Evolutionary conservation across 2,113 vertebrate genomes (phyloP), one percentile per base, ranked within the genome.

Genomic region (Oostethus manadensis): DNA sequence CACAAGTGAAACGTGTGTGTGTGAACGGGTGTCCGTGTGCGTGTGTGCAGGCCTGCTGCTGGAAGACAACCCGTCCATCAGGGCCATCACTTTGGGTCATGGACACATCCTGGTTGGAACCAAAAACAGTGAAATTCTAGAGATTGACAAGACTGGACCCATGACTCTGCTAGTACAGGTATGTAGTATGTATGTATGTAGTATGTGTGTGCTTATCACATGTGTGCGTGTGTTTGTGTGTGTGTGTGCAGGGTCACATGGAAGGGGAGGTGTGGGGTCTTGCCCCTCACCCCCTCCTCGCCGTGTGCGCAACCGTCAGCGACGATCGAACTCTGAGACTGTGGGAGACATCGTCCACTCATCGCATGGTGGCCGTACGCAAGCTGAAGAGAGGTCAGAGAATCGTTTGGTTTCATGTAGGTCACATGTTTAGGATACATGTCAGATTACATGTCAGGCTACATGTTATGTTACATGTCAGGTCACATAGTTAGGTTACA

Each of bases 241-340:
- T 63, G 54, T 50, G 62, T 59, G 50, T 56, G 5, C 65, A 97
- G 95, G 96, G 96, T 57, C 96, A 98, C 50, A 97, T 96, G 94
- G 94, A 98, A 70, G 95, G 96, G 17, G 95, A 98, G 65, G 94
- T 98, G 10, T 98, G 96, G 96, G 96, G 95, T 50, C 78, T 98
- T 69, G 93, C 95, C 9, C 84, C 93, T 35, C 96, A 98, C 58
- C 94, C 96, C 1, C 90, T 93, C 33, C 91, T 98, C 65, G 93
- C 93, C 1, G 84, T 98, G 77, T 97, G 95, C 7, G 94, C 94
- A 56, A 97, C 96, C 0, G 94, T 98, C 66, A 97, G 96, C 1
- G 95, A 98, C 1, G 96, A 98, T 66, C 95, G 92, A 85, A 98
- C 96, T 0, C 91, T 98, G 6, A 84, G 96, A 1, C 93, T 98